These are phyloP conservation scores for Gambusia holbrooki DNA, from an alignment of 2,113 vertebrate species.

Conservation along the genomic window DNA sequence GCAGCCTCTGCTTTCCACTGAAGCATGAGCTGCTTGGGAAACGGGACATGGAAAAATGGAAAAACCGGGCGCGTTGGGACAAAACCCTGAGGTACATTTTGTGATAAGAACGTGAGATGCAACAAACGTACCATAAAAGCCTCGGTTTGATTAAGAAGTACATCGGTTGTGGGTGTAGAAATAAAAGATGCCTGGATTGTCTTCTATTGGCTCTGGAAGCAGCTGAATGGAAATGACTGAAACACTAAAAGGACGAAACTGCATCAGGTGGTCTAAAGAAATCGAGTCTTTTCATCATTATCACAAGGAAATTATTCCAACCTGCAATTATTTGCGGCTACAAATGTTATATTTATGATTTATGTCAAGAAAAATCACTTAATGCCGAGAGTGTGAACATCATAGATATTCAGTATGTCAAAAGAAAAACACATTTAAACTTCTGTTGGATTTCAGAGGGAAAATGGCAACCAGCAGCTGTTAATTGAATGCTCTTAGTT, in stretches of 20 bases:
- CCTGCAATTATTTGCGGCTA: not conserved
- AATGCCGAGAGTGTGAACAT: no score
- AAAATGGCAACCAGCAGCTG: no score
- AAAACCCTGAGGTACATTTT: not conserved
- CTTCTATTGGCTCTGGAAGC: not conserved
- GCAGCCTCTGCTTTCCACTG: not conserved
- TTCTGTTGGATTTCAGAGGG: no score
- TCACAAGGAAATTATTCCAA: not conserved
- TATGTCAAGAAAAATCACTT: no score
- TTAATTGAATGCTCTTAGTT: no score
- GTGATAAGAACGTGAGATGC: conserved; percentile 29
- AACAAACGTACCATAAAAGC: conserved; percentile 9
- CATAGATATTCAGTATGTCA: no score
- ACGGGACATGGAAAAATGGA: not conserved
- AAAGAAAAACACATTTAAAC: no score
- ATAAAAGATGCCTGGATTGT: not conserved
- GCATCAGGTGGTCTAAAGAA: no score
- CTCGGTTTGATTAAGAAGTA: not conserved
- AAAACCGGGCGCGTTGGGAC: not conserved
- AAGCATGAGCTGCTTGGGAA: no score
- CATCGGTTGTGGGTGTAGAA: not conserved
- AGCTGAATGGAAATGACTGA: not conserved
- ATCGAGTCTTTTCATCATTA: not conserved
- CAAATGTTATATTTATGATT: not conserved
- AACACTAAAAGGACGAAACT: no score